Conservation (phyloP, 2,113 vertebrate genomes). For the Piaya cayana region DNA sequence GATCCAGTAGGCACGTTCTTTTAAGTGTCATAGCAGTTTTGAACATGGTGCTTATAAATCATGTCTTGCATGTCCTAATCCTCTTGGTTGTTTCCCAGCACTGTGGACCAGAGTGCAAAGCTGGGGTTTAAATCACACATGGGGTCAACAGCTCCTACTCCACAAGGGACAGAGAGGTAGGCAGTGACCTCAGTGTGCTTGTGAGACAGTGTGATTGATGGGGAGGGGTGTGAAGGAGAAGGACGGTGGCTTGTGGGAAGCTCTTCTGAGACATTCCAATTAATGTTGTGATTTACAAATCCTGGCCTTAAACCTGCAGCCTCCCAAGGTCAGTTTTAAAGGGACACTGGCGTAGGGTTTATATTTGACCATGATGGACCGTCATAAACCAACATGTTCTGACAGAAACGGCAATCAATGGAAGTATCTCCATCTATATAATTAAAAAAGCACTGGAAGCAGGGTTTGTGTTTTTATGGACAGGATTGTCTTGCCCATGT, state of each 20-base stretch:
- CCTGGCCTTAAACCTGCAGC: not conserved
- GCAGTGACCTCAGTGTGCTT: not conserved
- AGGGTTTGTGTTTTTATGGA: not conserved
- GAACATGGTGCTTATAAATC: not conserved
- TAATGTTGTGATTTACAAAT: slow-evolving; percentile 32
- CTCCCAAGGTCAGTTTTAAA: slow-evolving; percentile 6
- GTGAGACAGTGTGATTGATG: not conserved
- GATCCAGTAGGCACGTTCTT: not conserved
- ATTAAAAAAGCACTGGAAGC: not conserved
- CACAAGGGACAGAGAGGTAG: not conserved
- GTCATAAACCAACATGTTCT: not conserved
- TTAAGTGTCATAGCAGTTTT: not conserved
- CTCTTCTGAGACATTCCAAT: slow-evolving; percentile 31
- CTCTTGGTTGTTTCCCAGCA: not conserved
- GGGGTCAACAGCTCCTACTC: not conserved
- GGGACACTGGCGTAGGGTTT: not conserved
- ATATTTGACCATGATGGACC: not conserved
- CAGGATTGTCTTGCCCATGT: not conserved
- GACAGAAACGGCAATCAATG: not conserved
- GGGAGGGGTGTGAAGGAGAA: not conserved
- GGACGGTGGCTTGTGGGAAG: not conserved
- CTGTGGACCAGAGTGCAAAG: not conserved
- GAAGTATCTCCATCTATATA: not conserved
- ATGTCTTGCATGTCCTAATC: not conserved
- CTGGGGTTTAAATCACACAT: not conserved